A percentile compares a stretch with the other conserved stretches of the same genome.
phyloP scores from a whole-genome alignment of 2,888 invertebrate genomes.

The Noctuana brunneofusca region DNA sequence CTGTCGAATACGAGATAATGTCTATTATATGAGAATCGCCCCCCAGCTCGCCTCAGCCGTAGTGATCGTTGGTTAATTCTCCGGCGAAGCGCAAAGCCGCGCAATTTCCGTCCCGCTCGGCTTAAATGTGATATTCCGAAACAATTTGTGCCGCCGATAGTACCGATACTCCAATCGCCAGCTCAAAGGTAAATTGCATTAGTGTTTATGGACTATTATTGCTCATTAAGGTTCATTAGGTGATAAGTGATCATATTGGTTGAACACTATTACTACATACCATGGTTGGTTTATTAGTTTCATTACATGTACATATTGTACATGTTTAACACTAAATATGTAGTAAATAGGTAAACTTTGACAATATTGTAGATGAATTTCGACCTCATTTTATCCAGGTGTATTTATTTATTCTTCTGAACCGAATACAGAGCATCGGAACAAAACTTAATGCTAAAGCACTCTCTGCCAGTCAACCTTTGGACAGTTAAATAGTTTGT shows the following conservation, averaged over 20 bases:
- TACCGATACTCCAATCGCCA: slow-evolving; percentile 13
- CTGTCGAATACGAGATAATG: background rate
- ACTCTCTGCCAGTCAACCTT: too few species aligned
- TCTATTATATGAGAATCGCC: background rate
- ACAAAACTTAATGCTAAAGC: too few species aligned
- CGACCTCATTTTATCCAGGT: too few species aligned
- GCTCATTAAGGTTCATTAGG: background rate
- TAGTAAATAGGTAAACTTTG: too few species aligned
- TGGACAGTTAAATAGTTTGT: too few species aligned
- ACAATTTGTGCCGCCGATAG: slow-evolving; percentile 20
- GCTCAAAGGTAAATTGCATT: slow-evolving; percentile 27
- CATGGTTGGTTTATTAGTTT: too few species aligned
- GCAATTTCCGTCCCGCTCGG: slow-evolving; percentile 24
- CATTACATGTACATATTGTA: too few species aligned
- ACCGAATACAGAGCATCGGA: too few species aligned
- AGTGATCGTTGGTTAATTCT: slow-evolving; percentile 22
- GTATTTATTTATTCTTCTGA: too few species aligned
- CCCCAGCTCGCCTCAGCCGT: background rate
- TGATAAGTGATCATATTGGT: background rate
- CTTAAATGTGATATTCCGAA: slow-evolving; percentile 30
- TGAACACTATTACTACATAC: background rate
- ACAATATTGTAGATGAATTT: too few species aligned
- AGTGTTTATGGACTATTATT: slow-evolving; percentile 7
- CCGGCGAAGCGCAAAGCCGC: slow-evolving; percentile 18
- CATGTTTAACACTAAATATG: too few species aligned